A percentile compares a stretch with the other conserved stretches of the same genome.
These are phyloP conservation scores for Phaetusa simplex DNA, from an alignment of 2,113 vertebrate species.

Conservation along the genomic window DNA sequence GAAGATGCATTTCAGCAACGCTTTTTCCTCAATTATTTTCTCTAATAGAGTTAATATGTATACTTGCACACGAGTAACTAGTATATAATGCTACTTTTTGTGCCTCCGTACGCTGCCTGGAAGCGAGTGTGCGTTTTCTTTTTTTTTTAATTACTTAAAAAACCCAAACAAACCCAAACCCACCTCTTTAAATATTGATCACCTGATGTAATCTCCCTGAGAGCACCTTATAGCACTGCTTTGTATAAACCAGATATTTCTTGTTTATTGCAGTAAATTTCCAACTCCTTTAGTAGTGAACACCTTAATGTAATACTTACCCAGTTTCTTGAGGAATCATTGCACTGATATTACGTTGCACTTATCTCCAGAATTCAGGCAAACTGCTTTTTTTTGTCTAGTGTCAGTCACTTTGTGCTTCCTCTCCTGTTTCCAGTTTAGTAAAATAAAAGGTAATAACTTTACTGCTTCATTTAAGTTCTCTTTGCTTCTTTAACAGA, in stretches of 20 bases:
- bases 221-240: neutral
- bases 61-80: too few species aligned
- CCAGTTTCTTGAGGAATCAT: accelerated
- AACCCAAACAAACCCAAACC: neutral
- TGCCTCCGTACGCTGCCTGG: too few species aligned
- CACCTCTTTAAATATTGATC: neutral
- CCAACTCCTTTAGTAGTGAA: neutral
- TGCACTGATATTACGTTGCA: neutral
- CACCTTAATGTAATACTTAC: accelerated
- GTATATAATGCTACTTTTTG: neutral
- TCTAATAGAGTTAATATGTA: neutral
- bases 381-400: neutral
- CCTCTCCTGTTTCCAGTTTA: neutral
- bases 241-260: neutral
- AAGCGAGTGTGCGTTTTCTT: neutral
- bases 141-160: neutral
- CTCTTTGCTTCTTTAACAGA: neutral
- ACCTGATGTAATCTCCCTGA: neutral
- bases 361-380: neutral
- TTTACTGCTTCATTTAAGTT: neutral
- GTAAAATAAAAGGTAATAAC: neutral
- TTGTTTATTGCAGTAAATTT: neutral
- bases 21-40: neutral
- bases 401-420: neutral
- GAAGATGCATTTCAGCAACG: neutral